Evolutionary conservation across 2,888 invertebrate genomes (phyloP).

Genomic region (Nipponacmea schrenckii): DNA sequence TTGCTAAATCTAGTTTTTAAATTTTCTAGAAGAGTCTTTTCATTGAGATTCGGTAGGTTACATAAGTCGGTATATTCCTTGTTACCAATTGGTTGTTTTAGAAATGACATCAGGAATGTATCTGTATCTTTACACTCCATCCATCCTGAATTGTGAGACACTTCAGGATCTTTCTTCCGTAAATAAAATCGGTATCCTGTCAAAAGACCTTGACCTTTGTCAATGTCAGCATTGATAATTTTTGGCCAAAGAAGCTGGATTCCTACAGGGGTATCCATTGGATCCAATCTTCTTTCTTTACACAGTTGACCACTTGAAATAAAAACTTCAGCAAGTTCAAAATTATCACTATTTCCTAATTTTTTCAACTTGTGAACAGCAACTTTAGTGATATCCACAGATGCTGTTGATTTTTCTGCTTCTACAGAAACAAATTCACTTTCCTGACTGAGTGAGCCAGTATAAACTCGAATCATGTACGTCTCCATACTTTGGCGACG

Average conservation of each 20-base stretch:
- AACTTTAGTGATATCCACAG: conserved; percentile 73
- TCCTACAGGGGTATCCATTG: conserved; percentile 72
- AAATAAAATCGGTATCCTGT: conserved; percentile 80
- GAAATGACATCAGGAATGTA: conserved; percentile 90
- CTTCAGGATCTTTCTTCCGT: conserved; percentile 78
- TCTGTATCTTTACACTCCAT: conserved; percentile 79
- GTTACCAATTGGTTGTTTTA: conserved; percentile 87
- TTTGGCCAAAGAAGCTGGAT: conserved; percentile 71
- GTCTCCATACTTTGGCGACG: conserved; percentile 59
- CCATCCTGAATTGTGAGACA: conserved; percentile 71
- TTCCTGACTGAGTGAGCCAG: conserved; percentile 52
- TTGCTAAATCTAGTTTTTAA: conserved; percentile 84
- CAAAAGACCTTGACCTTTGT: conserved; percentile 38
- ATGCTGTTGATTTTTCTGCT: conserved; percentile 56
- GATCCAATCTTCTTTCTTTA: conserved; percentile 88
- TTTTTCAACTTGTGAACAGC: conserved; percentile 53
- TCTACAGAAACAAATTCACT: conserved; percentile 57
- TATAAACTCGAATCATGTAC: conserved; percentile 61
- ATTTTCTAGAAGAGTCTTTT: conserved; percentile 91
- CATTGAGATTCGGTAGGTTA: conserved; percentile 93
- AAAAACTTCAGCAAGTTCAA: conserved; percentile 76
- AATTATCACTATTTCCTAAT: conserved; percentile 40
- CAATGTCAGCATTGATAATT: conserved; percentile 40
- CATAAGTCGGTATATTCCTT: conserved; percentile 95
- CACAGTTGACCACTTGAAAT: conserved; percentile 88